Evolutionary conservation across 1,140 invertebrate species (phyloP), one percentile per base, ranked within the genome.

Genomic region (Centruroides sculpturatus): DNA sequence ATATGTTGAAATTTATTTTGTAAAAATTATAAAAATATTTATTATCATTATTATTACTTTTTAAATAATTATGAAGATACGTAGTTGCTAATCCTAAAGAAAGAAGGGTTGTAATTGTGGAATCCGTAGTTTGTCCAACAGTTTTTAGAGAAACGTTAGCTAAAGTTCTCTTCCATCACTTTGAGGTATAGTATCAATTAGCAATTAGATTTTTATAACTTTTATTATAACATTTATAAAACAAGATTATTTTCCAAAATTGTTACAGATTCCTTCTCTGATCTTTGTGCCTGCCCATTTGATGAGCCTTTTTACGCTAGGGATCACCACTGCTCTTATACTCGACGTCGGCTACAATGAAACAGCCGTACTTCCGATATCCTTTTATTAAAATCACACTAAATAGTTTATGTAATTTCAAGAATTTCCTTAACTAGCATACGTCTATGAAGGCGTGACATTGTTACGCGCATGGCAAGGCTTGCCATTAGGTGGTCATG

Each of bases 71-170:
- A n/a, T n/a, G n/a, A n/a, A n/a, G 90, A 68, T 83, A 92, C 73
- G 78, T 92, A 7, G 75, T 94, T 35, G 83, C 94, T 35, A 97
- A 87, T 73, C 91, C 93, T 0, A 96, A 96, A 74, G 92, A 97
- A 68, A 78, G 90, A 12, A 84, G 85, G 71, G 82, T 98, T 57
- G 84, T 97, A 0, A 79, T 98, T 55, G 82, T 96, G 46, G 93
- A 98, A 75, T 94, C 90, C 47, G 75, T 95, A 5, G 77, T 96
- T 34, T 84, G 83, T 48, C 83, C 88, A 1, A 86, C 87, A 3
- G 71, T 82, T 51, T 87, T 92, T 66, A 77, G 89, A 66, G 85
- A 95, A 66, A 88, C 85, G 1, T 73, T 98, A 3, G 92, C 91
- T 0, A 89, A 87, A 76, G 91, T 96, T 12, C 77, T 98, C 9